A percentile compares a stretch with the other conserved stretches of the same genome.
Conservation (phyloP, 2,113 vertebrate species). For the Pseudorectes ferrugineus region DNA sequence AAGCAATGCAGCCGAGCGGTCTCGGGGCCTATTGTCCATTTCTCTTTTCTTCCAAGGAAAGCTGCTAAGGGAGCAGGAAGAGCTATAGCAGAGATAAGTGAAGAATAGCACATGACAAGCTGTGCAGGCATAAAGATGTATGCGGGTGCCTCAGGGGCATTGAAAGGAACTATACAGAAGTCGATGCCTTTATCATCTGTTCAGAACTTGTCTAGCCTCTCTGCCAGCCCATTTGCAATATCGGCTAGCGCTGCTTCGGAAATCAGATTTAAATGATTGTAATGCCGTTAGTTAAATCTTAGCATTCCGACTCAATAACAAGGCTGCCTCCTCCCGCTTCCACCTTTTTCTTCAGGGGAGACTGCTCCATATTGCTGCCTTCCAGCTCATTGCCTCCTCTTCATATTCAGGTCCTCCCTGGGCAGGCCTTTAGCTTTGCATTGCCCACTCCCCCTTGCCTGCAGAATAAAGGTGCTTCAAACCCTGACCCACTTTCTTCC, state of each 20-base stretch:
- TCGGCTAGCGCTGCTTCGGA: not conserved
- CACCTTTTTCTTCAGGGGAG: not conserved
- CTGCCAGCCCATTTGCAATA: constrained; percentile 2
- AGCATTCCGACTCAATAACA: not conserved
- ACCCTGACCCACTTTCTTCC: not conserved
- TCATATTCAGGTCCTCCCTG: not conserved
- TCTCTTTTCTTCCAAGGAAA: constrained; percentile 8
- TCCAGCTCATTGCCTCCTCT: not conserved
- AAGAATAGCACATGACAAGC: constrained; percentile 42
- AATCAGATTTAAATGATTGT: not conserved
- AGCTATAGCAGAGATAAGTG: constrained; percentile 22
- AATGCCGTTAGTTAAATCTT: not conserved
- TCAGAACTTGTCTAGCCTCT: not conserved
- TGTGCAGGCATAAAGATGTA: not conserved
- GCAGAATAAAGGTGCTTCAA: not conserved
- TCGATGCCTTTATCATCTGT: not conserved
- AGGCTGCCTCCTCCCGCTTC: not conserved
- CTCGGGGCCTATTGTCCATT: constrained; percentile 23
- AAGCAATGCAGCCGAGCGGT: not conserved
- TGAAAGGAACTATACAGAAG: not conserved
- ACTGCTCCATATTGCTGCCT: not conserved
- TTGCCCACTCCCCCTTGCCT: not conserved
- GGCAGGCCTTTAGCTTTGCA: not conserved
- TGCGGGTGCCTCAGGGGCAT: not conserved
- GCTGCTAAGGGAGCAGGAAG: constrained; percentile 33